These are phyloP conservation scores for Melanchra persicariae DNA, from an alignment of 2,888 invertebrate genomes.

Conservation along the genomic window DNA sequence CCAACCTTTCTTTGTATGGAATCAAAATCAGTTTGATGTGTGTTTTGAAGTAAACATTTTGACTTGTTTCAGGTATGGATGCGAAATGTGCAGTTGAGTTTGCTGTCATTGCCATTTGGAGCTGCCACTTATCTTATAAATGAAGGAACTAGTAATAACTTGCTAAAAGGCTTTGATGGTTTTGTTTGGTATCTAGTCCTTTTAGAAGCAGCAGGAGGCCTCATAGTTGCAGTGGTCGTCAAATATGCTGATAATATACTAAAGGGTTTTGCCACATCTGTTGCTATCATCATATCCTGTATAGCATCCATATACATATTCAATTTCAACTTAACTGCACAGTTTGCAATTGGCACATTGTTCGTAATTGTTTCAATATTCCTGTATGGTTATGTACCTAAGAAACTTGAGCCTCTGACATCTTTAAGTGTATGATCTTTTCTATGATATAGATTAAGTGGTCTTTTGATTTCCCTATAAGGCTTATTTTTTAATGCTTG, in stretches of 20 bases:
- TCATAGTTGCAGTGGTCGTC: slow-evolving; percentile 99
- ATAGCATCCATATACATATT: slow-evolving; percentile 98
- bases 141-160: slow-evolving; percentile 93
- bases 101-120: slow-evolving; percentile 97
- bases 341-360: slow-evolving; percentile 96
- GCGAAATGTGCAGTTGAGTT: slow-evolving; percentile 98
- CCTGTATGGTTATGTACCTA: slow-evolving; percentile 96
- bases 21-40: slow-evolving; percentile 1
- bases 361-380: slow-evolving; percentile 98
- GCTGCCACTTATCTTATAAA: slow-evolving; percentile 94
- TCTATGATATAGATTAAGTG: slow-evolving; percentile 51
- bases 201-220: slow-evolving; percentile 98
- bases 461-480: slow-evolving; percentile 31
- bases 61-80: slow-evolving; percentile 94
- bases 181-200: slow-evolving; percentile 97
- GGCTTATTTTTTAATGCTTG: no score
- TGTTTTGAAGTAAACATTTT: slow-evolving; percentile 29
- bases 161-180: slow-evolving; percentile 93
- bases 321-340: slow-evolving; percentile 95
- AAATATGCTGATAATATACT: slow-evolving; percentile 99
- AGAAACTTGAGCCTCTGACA: slow-evolving; percentile 81
- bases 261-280: slow-evolving; percentile 99
- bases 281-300: slow-evolving; percentile 98
- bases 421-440: slow-evolving; percentile 83
- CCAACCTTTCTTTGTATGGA: slow-evolving; percentile 14